Percentiles rank a stretch among this genome's conserved stretches.
These are phyloP conservation scores for Elmis aenea DNA, from an alignment of 2,888 invertebrate genomes.

Conservation along the genomic window DNA sequence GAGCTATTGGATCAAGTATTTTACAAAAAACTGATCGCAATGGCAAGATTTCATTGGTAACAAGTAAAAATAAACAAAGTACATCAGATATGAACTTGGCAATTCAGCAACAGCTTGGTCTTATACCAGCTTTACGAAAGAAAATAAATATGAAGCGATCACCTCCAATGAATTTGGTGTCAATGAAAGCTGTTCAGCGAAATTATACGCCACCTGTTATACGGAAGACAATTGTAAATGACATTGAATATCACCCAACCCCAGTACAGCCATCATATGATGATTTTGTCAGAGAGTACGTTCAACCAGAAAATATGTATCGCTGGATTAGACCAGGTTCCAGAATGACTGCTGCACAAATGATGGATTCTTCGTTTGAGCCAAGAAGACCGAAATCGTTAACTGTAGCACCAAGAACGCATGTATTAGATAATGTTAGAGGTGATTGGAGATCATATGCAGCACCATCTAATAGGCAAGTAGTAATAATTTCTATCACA, in stretches of 20 bases:
- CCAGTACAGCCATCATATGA: slow-evolving; percentile 14
- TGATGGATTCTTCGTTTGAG: not conserved
- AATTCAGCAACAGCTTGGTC: slow-evolving; percentile 42
- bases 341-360: not conserved
- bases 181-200: slow-evolving; percentile 9
- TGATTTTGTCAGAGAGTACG: not conserved
- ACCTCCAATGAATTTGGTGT: slow-evolving; percentile 5
- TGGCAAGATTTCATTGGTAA: slow-evolving; percentile 51
- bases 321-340: slow-evolving; percentile 15
- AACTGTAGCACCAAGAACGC: no score
- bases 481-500: no score
- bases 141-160: slow-evolving; percentile 18
- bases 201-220: slow-evolving; percentile 22
- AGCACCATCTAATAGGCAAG: no score
- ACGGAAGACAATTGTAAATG: slow-evolving; percentile 37
- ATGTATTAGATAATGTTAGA: slow-evolving; percentile 5
- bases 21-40: slow-evolving; percentile 50
- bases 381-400: not conserved
- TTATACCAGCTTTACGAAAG: slow-evolving; percentile 26
- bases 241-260: slow-evolving; percentile 27
- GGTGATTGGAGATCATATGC: slow-evolving; percentile 21
- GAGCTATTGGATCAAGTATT: slow-evolving; percentile 46
- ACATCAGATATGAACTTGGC: slow-evolving; percentile 38
- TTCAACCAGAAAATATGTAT: slow-evolving; percentile 13
- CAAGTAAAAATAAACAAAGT: slow-evolving; percentile 44